Evolutionary conservation across 1,140 invertebrate species (phyloP).

Genomic region (Caerostris darwini): DNA sequence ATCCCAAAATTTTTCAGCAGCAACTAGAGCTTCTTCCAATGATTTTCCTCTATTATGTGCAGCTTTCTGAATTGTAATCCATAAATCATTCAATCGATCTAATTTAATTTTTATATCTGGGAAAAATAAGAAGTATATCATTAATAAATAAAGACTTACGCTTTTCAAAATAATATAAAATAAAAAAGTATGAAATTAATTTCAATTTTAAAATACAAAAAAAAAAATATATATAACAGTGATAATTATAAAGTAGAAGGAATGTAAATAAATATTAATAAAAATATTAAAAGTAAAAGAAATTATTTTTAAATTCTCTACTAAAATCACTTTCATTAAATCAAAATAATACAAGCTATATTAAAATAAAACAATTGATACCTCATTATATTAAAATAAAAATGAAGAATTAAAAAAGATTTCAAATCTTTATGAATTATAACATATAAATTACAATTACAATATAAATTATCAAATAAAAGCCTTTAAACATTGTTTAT

Average conservation of each 20-base stretch:
- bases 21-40: constrained; percentile 92
- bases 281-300: not conserved
- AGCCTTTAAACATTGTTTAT: too few species aligned
- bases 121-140: not conserved
- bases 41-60: constrained; percentile 91
- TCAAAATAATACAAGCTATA: not conserved
- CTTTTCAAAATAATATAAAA: too few species aligned
- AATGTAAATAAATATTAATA: not conserved
- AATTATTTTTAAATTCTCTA: not conserved
- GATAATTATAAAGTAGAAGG: not conserved
- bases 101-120: constrained; percentile 96
- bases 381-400: too few species aligned
- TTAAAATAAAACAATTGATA: too few species aligned
- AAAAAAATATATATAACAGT: not conserved
- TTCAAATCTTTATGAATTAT: too few species aligned
- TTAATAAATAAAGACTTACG: not conserved
- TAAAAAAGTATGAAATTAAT: not conserved
- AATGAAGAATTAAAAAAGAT: too few species aligned
- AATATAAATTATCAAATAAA: too few species aligned
- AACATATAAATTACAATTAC: too few species aligned
- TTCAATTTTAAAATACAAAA: not conserved
- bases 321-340: not conserved
- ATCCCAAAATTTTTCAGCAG: constrained; percentile 97
- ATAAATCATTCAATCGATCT: constrained; percentile 94
- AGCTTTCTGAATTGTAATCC: constrained; percentile 94